Percentiles rank a stretch among this genome's conserved stretches.
These are phyloP conservation scores for Aplidium turbinatum DNA, from an alignment of 23 tunicate species.

Conservation along the genomic window DNA sequence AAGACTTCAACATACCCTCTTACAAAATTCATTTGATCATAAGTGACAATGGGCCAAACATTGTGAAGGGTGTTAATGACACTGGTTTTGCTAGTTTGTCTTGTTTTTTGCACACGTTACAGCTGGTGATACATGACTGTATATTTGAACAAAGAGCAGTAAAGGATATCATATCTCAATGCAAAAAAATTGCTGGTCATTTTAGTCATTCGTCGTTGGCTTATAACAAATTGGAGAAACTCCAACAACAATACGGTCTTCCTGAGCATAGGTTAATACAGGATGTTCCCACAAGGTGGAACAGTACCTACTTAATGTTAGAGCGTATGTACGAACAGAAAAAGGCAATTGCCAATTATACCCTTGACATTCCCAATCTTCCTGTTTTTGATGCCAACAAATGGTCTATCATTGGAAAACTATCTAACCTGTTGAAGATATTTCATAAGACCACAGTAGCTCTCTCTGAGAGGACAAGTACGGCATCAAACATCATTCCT, in stretches of 20 bases:
- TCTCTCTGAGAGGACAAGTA: not conserved
- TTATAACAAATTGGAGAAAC: constrained; percentile 4
- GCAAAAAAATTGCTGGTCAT: constrained; percentile 18
- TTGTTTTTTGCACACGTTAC: constrained; percentile 24
- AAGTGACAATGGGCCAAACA: constrained; percentile 33
- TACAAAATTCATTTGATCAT: constrained; percentile 1
- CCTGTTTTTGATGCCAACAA: constrained; percentile 28
- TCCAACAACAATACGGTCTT: constrained; percentile 8
- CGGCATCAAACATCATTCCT: not conserved
- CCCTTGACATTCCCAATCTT: constrained; percentile 10
- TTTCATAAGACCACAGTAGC: constrained; percentile 28
- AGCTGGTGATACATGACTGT: constrained; percentile 27
- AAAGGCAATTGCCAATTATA: constrained; percentile 17
- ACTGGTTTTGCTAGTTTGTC: constrained; percentile 9
- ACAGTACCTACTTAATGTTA: constrained; percentile 25
- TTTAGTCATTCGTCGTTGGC: constrained; percentile 35
- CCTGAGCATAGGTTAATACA: constrained; percentile 19
- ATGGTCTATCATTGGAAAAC: constrained; percentile 16
- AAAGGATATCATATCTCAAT: constrained; percentile 19
- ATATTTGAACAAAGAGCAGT: constrained; percentile 20
- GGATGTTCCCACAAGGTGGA: constrained; percentile 34
- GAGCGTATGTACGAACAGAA: constrained; percentile 36
- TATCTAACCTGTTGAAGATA: constrained; percentile 2
- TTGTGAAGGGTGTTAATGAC: constrained; percentile 15
- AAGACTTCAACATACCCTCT: constrained; percentile 15